Evolutionary conservation across 2,797 vertebrate genomes (phyloP).

Genomic region (Chrosomus eos): DNA sequence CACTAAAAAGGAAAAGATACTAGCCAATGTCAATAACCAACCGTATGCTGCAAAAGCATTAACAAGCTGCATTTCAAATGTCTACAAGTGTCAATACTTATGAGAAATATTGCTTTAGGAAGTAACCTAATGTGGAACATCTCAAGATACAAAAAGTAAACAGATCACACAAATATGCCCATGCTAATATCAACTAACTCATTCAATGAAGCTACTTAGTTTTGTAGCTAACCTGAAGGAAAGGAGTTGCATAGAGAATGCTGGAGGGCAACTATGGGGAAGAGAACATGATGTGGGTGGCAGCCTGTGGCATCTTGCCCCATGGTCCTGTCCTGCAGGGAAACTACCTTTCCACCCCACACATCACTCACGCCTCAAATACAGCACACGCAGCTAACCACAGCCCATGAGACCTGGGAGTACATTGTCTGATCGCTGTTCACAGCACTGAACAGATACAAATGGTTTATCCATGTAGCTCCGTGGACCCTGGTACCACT

Average conservation of each 20-base stretch:
- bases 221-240: constrained; percentile 83
- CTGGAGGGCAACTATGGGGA: constrained; percentile 67
- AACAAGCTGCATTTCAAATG: neutral
- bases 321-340: constrained; percentile 70
- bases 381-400: constrained; percentile 40
- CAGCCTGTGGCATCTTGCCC: constrained; percentile 39
- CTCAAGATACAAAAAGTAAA: constrained; percentile 1
- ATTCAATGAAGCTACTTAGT: constrained; percentile 76
- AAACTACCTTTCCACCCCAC: constrained; percentile 74
- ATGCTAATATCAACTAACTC: constrained; percentile 60
- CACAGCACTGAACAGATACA: constrained; percentile 77
- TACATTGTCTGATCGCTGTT: constrained; percentile 51
- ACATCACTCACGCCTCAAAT: constrained; percentile 67
- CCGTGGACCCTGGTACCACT: constrained; percentile 72
- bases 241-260: constrained; percentile 68
- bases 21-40: neutral
- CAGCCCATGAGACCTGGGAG: constrained; percentile 53
- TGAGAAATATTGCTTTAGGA: neutral
- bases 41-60: neutral
- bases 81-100: neutral
- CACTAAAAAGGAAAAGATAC: neutral
- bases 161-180: constrained; percentile 14
- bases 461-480: constrained; percentile 88
- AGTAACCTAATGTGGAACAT: neutral
- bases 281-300: constrained; percentile 53